Conservation (phyloP, 1,140 invertebrate genomes). For the Pissodes strobi region DNA sequence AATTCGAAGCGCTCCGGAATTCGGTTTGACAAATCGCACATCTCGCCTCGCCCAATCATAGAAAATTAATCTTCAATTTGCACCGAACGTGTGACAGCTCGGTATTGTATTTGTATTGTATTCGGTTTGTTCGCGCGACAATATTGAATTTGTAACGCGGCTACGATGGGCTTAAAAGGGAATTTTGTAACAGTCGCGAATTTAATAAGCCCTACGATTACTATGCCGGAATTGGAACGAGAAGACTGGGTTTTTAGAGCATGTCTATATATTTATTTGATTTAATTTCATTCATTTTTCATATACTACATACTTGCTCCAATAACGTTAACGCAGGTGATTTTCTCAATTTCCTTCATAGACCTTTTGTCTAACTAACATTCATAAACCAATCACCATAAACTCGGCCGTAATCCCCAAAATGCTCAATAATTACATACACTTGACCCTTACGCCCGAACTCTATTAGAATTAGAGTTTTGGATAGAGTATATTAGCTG, state of each 20-base stretch:
- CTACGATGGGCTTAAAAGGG: too few relatives aligned
- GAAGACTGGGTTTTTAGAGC: too few relatives aligned
- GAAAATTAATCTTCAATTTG: neutral
- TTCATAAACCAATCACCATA: slow-evolving; percentile 10
- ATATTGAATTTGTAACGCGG: neutral
- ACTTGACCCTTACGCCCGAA: slow-evolving; percentile 12
- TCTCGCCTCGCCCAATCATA: neutral
- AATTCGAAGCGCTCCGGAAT: neutral
- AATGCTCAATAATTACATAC: slow-evolving; percentile 26
- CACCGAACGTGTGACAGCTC: neutral
- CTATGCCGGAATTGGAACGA: too few relatives aligned
- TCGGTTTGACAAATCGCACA: neutral
- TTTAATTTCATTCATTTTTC: too few relatives aligned
- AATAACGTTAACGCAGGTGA: too few relatives aligned
- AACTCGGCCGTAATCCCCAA: slow-evolving; percentile 1
- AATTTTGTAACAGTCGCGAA: too few relatives aligned
- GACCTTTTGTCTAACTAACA: neutral
- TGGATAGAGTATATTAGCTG: slow-evolving; percentile 33
- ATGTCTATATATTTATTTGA: too few relatives aligned
- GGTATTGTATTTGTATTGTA: neutral
- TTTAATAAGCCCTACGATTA: too few relatives aligned
- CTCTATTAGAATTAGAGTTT: slow-evolving; percentile 26
- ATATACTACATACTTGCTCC: too few relatives aligned
- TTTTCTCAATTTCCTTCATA: too few relatives aligned
- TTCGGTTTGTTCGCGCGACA: neutral